These are phyloP conservation scores for Peromyscus nudipes DNA, from an alignment of 2,797 vertebrate species.

Conservation along the genomic window DNA sequence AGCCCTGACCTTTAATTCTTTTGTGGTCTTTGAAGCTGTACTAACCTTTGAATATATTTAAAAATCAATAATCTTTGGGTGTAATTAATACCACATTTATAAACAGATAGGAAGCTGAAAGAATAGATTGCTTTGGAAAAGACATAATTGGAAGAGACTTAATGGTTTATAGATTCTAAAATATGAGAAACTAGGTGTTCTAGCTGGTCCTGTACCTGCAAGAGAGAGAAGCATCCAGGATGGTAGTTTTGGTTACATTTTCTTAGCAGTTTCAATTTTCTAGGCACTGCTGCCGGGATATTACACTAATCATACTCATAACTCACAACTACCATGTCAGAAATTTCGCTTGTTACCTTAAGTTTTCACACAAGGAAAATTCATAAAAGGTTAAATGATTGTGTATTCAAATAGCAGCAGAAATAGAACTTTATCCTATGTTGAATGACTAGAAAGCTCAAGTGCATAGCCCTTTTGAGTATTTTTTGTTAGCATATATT, in stretches of 20 bases:
- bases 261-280: background rate
- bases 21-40: constrained; percentile 57
- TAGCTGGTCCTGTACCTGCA: constrained; percentile 15
- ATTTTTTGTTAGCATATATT: background rate
- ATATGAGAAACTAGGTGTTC: constrained; percentile 14
- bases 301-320: background rate
- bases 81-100: constrained; percentile 53
- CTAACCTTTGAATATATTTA: constrained; percentile 62
- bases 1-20: constrained; percentile 56
- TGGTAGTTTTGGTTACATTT: constrained; percentile 52
- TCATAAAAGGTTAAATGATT: background rate
- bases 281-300: constrained; percentile 30
- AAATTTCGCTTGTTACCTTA: constrained; percentile 13
- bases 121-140: constrained; percentile 51
- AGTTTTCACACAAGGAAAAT: constrained; percentile 50
- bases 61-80: constrained; percentile 43
- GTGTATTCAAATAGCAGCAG: background rate
- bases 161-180: constrained; percentile 36
- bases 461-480: background rate
- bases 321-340: background rate
- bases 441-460: constrained; percentile 1
- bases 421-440: background rate
- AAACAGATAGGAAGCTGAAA: constrained; percentile 36
- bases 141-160: constrained; percentile 11
- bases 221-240: background rate